Base-by-base conservation (phyloP, 2,797 vertebrate genomes). In the Okamejei kenojei region DNA sequence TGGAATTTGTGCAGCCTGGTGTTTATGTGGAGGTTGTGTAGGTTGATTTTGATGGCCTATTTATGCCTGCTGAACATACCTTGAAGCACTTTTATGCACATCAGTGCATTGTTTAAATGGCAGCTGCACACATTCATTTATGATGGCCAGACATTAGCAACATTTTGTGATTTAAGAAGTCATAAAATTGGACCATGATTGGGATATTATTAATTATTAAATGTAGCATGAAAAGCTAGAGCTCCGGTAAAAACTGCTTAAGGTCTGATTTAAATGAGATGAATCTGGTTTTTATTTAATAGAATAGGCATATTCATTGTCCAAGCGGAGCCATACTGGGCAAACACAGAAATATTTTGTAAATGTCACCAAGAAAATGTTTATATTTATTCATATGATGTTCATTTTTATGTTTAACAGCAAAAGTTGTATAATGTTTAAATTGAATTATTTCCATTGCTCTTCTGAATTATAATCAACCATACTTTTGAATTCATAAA, bases 401-500 rank as follows among this genome's bases (percentile, higher is more conserved):
- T 81, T 93, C 76, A 71, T 93, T 80, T 93, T 81, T 45, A 5
- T 76, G 35, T 80, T 93, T 81, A 82, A 77, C 35, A 61, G 58
- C 76, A 79, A 45, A 2, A 26, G 58, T n/a, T n/a, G 15, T 10
- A 74, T 13, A 77, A 63, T 17, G 23, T 77, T 74, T 74, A 68
- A 58, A 80, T 81, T 63, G 58, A 63, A 79, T 93, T 71, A 35
- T 65, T 68, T 78, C 11, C 9, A 93, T 81, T 71, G 26, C 23
- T 19, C 32, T n/a, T 63, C 58, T 93, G 54, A 82, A 13, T 65
- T 61, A 35, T 63, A 38, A 81, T 29, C 58, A 10, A 61, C 90
- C 80, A 82, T 81, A 45, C 58, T 81, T 93, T 93, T 58, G 82
- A 93, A 93, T 63, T 86, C 65, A 93, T 93, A 32, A 93, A 94